Base-by-base conservation (phyloP, 1,140 invertebrate genomes). In the Phenacoccus solenopsis region DNA sequence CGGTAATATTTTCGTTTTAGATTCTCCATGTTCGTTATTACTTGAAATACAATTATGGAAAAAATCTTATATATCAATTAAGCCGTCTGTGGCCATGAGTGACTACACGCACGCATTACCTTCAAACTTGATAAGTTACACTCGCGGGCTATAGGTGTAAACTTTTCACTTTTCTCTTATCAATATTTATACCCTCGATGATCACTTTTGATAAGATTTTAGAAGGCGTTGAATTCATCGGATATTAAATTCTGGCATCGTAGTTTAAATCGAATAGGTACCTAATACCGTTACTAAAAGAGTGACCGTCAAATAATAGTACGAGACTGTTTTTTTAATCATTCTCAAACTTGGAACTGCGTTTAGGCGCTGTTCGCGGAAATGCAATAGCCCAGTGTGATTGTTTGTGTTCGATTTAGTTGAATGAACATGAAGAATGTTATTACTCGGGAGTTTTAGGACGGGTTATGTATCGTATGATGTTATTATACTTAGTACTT, bases 151-250 rank as follows among this genome's bases (percentile, higher is more conserved):
- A 3, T 16, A 49, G 38, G 38, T 49, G 30, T 32, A 49, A 10
- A 49, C 38, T 49, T 49, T 49, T 49, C 38, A 49, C 38, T 49
- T 49, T 49, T 49, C 38, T 49, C 38, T 49, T 49, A 49, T 49
- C 38, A 49, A 49, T 49, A 49, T 49, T 49, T 49, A 49, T 49
- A 32, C 30, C 30, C 13, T 10, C 38, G 38, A 49, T 49, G 12
- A 49, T 49, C 38, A 49, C 13, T n/a, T 10, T n/a, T 49, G 38
- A 49, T 49, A 49, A 49, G 30, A 32, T 32, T 32, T 32, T 32
- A 32, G n/a, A 32, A 32, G 5, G 13, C 13, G 13, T 32, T 32
- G 5, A 32, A 32, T 13, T 32, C 13, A 7, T 32, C 30, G 13
- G 5, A 32, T 32, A 13, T 32, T 32, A 32, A 7, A 32, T 32